Percentiles rank a stretch among this genome's conserved stretches.
Evolutionary conservation across 1,140 invertebrate genomes (phyloP).

Genomic region (Microplitis demolitor): DNA sequence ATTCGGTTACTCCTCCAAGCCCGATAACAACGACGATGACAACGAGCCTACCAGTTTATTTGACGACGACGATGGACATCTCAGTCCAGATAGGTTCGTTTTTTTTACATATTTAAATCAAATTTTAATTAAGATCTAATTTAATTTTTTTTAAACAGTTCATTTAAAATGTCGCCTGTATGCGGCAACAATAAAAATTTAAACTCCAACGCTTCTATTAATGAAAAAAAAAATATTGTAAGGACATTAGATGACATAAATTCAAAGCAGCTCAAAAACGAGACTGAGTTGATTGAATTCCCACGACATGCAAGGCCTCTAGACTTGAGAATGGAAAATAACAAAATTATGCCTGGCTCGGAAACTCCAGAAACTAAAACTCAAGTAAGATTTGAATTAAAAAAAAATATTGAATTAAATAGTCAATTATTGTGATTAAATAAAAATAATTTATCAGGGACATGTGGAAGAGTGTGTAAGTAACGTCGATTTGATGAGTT

Average conservation of each 20-base stretch:
- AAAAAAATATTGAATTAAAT: too few relatives aligned
- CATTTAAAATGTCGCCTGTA: conserved; percentile 40
- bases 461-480: too few relatives aligned
- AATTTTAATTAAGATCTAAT: not conserved
- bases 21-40: conserved; percentile 39
- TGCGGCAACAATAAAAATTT: conserved; percentile 45
- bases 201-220: conserved; percentile 28
- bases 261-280: conserved; percentile 21
- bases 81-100: conserved; percentile 39
- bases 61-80: conserved; percentile 52
- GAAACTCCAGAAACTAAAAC: not conserved
- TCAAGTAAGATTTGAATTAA: too few relatives aligned
- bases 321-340: conserved; percentile 24
- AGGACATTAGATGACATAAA: not conserved
- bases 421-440: too few relatives aligned
- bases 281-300: conserved; percentile 10
- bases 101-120: not conserved
- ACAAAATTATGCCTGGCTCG: not conserved
- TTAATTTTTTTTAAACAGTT: conserved; percentile 29
- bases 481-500: too few relatives aligned
- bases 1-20: conserved; percentile 43
- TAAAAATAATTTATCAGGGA: too few relatives aligned
- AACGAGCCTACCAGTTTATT: conserved; percentile 54
- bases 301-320: conserved; percentile 22
- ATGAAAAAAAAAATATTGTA: too few relatives aligned